Evolutionary conservation across 1,140 invertebrate genomes (phyloP).

Genomic region (Drosophila pruinosa): DNA sequence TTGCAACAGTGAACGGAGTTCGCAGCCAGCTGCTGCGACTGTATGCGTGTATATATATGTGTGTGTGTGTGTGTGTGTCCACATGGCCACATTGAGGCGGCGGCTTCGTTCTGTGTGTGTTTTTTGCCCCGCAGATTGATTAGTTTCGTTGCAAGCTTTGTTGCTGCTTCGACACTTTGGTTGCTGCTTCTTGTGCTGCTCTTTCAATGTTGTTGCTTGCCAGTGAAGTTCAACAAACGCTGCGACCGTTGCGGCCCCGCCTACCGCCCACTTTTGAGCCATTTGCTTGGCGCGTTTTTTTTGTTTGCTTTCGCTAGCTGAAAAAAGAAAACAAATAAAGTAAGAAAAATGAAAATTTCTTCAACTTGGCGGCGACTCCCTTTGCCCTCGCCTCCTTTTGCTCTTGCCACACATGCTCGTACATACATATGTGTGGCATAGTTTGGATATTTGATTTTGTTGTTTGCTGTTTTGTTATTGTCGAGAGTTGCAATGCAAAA

Average conservation of each 20-base stretch:
- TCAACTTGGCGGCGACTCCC: neutral
- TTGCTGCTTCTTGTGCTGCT: neutral
- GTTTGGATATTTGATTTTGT: neutral
- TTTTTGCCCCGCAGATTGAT: constrained; percentile 53
- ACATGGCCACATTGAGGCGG: constrained; percentile 10
- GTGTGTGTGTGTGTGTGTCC: constrained; percentile 8
- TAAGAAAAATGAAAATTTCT: neutral
- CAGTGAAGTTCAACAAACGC: constrained; percentile 57
- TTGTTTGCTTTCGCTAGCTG: constrained; percentile 21
- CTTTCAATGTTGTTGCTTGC: constrained; percentile 7
- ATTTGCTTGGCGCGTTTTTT: constrained; percentile 10
- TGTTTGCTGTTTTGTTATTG: constrained; percentile 5
- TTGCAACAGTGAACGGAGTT: neutral
- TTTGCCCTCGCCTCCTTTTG: neutral
- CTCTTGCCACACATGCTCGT: no score
- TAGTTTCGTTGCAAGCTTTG: constrained; percentile 59
- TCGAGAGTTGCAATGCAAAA: constrained; percentile 11
- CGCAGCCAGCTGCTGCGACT: constrained; percentile 18
- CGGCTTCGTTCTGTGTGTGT: neutral
- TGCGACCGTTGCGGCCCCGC: constrained; percentile 20
- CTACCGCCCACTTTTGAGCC: constrained; percentile 51
- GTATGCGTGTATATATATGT: neutral
- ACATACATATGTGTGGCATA: constrained; percentile 37
- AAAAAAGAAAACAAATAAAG: constrained; percentile 2
- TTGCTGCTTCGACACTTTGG: constrained; percentile 20